These are phyloP conservation scores for Trididemnum nubilum DNA, from an alignment of 23 tunicate species.

Conservation along the genomic window DNA sequence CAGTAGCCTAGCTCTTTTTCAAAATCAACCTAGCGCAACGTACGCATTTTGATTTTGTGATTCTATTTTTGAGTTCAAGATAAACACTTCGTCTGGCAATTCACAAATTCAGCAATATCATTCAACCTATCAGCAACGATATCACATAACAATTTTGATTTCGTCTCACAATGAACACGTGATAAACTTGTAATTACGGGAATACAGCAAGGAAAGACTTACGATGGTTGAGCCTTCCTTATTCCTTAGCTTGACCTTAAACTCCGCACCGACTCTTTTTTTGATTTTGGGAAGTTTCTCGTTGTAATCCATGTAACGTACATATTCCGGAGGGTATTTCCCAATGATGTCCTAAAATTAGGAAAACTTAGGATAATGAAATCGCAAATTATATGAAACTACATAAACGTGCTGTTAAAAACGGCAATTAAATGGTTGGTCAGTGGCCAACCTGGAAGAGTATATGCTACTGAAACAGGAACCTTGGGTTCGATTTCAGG, in stretches of 20 bases:
- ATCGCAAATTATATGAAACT: neutral
- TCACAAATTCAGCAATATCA: no score
- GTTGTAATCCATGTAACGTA: slow-evolving; percentile 58
- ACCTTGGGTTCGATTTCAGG: neutral
- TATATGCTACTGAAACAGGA: neutral
- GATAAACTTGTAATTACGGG: no score
- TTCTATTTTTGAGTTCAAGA: no score
- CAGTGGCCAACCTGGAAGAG: neutral
- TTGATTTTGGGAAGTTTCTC: slow-evolving; percentile 60
- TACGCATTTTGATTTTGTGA: no score
- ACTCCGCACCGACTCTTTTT: slow-evolving; percentile 68
- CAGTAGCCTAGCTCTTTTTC: no score
- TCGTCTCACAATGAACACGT: no score
- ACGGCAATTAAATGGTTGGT: neutral
- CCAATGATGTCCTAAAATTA: slow-evolving; percentile 66
- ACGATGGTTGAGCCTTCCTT: slow-evolving; percentile 12
- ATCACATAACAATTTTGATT: no score
- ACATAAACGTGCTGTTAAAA: neutral
- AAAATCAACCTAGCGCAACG: no score
- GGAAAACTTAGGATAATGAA: neutral
- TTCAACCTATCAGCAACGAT: no score
- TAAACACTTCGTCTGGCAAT: no score
- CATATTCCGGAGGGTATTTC: slow-evolving; percentile 67
- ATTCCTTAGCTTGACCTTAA: slow-evolving; percentile 50
- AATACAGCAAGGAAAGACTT: no score